Evolutionary conservation across 2,888 invertebrate genomes (phyloP).

Genomic region (Sepiola atlantica): DNA sequence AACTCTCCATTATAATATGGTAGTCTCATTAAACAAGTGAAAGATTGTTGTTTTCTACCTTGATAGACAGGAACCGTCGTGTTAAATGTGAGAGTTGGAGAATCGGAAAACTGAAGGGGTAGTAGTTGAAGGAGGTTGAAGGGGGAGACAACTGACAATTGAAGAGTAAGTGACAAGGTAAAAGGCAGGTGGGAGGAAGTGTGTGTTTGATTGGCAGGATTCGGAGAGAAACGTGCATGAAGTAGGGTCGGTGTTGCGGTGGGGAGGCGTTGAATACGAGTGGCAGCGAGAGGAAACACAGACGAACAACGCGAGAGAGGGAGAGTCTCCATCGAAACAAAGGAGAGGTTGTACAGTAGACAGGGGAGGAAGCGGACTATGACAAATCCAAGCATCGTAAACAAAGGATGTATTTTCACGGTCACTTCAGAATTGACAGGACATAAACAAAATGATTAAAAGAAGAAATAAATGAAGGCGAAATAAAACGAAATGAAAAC

Average conservation of each 20-base stretch:
- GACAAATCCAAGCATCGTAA: neutral
- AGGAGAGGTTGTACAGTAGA: neutral
- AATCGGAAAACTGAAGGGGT: neutral
- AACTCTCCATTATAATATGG: too few species aligned
- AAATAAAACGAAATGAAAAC: too few species aligned
- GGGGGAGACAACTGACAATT: neutral
- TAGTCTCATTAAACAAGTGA: too few species aligned
- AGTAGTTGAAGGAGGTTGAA: neutral
- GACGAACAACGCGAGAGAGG: neutral
- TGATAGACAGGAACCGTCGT: neutral
- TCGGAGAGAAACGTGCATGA: neutral
- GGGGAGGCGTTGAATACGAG: too few species aligned
- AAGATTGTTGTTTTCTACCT: neutral
- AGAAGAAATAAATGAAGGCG: too few species aligned
- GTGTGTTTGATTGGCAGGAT: neutral
- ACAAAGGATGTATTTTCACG: neutral
- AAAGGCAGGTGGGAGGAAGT: neutral
- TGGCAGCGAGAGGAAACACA: neutral
- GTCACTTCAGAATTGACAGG: neutral
- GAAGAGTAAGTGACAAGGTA: neutral
- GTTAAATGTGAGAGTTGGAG: neutral
- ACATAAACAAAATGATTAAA: neutral
- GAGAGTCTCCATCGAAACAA: neutral
- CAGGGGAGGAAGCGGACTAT: neutral
- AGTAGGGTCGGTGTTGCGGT: too few species aligned